These are phyloP conservation scores for Cartodere bifasciata DNA, from an alignment of 2,888 invertebrate genomes.

Conservation along the genomic window DNA sequence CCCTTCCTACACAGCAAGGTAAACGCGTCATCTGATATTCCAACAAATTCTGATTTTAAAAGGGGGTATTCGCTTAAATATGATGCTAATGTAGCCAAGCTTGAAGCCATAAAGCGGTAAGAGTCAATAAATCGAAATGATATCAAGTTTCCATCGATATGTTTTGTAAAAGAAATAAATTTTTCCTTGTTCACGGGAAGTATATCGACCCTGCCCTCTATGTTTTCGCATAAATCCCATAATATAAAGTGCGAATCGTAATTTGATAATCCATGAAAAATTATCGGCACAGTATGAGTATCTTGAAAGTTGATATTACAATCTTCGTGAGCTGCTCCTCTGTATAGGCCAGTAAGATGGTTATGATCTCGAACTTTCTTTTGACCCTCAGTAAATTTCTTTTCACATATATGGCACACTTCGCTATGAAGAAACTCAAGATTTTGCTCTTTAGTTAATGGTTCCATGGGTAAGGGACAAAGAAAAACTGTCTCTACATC, in stretches of 20 bases:
- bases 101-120: conserved; percentile 22
- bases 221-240: conserved; percentile 15
- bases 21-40: conserved; percentile 8
- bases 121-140: conserved; percentile 20
- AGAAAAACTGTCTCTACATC: conserved; percentile 11
- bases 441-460: conserved; percentile 7
- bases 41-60: conserved; percentile 9
- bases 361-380: conserved; percentile 7
- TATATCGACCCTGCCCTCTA: conserved; percentile 16
- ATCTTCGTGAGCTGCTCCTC: conserved; percentile 6
- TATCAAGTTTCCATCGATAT: conserved; percentile 11
- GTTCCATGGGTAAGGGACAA: conserved; percentile 7
- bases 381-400: conserved; percentile 4
- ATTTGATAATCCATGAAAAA: conserved; percentile 12
- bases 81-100: conserved; percentile 20
- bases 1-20: conserved; percentile 18
- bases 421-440: conserved; percentile 5
- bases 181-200: conserved; percentile 25
- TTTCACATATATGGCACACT: conserved; percentile 11
- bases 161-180: conserved; percentile 23
- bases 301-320: conserved; percentile 5
- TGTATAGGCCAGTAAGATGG: conserved; percentile 1
- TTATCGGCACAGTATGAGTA: conserved; percentile 1
- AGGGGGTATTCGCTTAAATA: conserved; percentile 14
- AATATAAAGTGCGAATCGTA: conserved; percentile 25